Base-by-base conservation (phyloP, 2,888 invertebrate genomes). In the Cheilosia vulpina region DNA sequence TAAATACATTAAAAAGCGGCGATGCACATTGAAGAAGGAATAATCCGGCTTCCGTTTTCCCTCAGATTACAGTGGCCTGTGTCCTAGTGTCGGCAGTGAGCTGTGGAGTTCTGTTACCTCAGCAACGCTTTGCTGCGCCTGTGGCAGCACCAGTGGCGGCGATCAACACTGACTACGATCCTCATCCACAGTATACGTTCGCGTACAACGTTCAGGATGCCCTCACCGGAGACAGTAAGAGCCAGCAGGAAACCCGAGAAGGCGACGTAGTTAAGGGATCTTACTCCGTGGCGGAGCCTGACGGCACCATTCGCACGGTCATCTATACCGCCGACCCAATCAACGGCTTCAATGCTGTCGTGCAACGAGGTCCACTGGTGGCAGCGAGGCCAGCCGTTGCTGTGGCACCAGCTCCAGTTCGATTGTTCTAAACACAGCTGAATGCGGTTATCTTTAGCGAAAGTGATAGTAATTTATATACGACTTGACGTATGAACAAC, bases 181-280 rank as follows among this genome's bases (percentile, higher is more conserved):
- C 90, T 17, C 89, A 88, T 79, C 95, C 95, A 7, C 94, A 95
- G 90, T 95, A 95, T 89, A 94, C 94, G 34, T 95, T 94, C 91
- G 94, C 95, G 47, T 95, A 95, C 89, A 95, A 95, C 88, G 94
- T 95, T 84, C 94, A 95, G 89, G 95, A 95, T 90, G 93, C 94
- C 63, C 89, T 95, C 27, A 95, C 95, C 87, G 95, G 95, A 90
- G 92, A 94, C 90, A 93, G 92, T 88, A 93, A 93, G 89, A 93
- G 93, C 87, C 93, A 94, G 89, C 92, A 93, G 81, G 93, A 94
- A 89, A 90, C 93, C 52, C 93, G 95, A 15, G 94, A 93, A 60
- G 95, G 95, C 0, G 94, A 94, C 89, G 93, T 95, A 11, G 95
- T 95, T 19, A 94, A 89, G 87, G 90, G 90, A 78, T 89, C 89